A percentile compares a stretch with the other conserved stretches of the same genome.
phyloP scores from a whole-genome alignment of 1,140 invertebrate species.

The Lasaia peninsularis region DNA sequence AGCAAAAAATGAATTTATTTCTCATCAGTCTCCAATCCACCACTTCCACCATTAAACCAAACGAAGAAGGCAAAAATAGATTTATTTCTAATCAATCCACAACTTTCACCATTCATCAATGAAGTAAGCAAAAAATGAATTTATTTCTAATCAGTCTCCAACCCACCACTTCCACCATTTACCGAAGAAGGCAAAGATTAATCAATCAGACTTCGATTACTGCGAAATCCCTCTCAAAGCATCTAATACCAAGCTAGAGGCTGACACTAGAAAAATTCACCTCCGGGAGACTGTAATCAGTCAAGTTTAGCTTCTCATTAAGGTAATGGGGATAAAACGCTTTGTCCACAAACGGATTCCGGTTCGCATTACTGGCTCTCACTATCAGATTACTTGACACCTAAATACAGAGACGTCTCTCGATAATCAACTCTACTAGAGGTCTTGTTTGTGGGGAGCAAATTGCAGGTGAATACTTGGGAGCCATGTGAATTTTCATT shows the following conservation, averaged over 20 bases:
- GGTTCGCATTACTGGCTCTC: slow-evolving; percentile 25
- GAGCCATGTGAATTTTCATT: too few relatives aligned
- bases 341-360: slow-evolving; percentile 40
- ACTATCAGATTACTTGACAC: slow-evolving; percentile 32
- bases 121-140: too few relatives aligned
- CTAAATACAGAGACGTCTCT: slow-evolving; percentile 21
- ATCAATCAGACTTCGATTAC: slow-evolving; percentile 28
- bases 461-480: slow-evolving; percentile 9
- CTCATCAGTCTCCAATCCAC: too few relatives aligned
- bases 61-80: too few relatives aligned
- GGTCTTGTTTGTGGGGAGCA: slow-evolving; percentile 10
- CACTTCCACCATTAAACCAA: too few relatives aligned
- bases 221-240: slow-evolving; percentile 45
- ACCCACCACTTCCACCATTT: not conserved
- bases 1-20: too few relatives aligned
- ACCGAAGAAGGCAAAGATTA: slow-evolving; percentile 21
- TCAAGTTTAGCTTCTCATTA: slow-evolving; percentile 67
- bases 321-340: slow-evolving; percentile 46
- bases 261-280: slow-evolving; percentile 57
- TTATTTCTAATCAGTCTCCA: not conserved
- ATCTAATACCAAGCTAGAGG: slow-evolving; percentile 43
- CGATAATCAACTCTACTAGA: slow-evolving; percentile 17
- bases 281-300: slow-evolving; percentile 53
- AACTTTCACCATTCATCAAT: too few relatives aligned
- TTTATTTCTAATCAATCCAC: too few relatives aligned